These are phyloP conservation scores for Poeciliopsis presidionis DNA, from an alignment of 2,797 vertebrate genomes.

Conservation along the genomic window DNA sequence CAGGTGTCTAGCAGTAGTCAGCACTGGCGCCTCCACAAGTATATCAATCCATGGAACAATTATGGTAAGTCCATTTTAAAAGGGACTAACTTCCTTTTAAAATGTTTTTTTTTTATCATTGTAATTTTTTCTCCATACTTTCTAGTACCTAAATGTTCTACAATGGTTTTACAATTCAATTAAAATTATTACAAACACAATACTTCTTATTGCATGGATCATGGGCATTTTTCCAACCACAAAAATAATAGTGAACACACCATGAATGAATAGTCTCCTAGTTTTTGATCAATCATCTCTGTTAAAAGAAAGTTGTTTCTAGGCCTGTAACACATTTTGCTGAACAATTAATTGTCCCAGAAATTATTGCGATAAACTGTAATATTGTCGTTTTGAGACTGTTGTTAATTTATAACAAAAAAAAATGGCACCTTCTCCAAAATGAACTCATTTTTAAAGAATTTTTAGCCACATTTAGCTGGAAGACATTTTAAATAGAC, in stretches of 20 bases:
- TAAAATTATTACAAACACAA: not conserved
- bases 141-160: not conserved
- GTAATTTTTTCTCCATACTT: not conserved
- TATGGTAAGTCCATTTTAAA: constrained; percentile 82
- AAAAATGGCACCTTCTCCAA: too few species aligned
- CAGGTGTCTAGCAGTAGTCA: constrained; percentile 96
- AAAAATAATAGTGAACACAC: not conserved
- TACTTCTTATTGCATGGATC: not conserved
- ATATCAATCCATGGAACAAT: constrained; percentile 89
- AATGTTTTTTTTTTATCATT: not conserved
- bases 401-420: too few species aligned
- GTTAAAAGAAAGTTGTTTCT: too few species aligned
- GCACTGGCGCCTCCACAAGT: constrained; percentile 91
- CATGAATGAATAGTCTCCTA: not conserved
- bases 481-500: too few species aligned
- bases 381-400: too few species aligned
- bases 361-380: too few species aligned
- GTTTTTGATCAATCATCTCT: too few species aligned
- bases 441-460: too few species aligned
- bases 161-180: not conserved
- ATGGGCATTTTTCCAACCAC: not conserved
- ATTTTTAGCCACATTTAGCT: too few species aligned
- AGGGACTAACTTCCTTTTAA: too few species aligned
- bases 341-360: too few species aligned
- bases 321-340: too few species aligned